Base-by-base conservation (phyloP, 1,140 invertebrate species). In the Pantala flavescens region DNA sequence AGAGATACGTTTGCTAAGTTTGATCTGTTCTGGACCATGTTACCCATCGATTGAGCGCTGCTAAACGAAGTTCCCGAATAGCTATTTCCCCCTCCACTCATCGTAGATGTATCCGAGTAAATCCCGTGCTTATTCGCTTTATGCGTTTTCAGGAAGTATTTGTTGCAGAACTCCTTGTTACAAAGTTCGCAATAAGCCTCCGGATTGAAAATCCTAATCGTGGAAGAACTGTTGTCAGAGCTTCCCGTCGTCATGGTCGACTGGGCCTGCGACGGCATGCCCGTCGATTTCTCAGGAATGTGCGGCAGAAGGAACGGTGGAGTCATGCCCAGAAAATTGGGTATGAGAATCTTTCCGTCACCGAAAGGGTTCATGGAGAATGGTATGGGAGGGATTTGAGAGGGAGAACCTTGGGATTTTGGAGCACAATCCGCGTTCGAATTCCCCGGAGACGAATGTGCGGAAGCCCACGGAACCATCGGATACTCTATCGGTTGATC, bases 101-200 rank as follows among this genome's bases (percentile, higher is more conserved):
- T 74, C 7, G 79, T 74, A 36, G 75, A 75, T 7, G 73, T 63
- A 70, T 71, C 28, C 11, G 55, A 84, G 77, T 93, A 93, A 74
- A 96, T 95, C 12, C 94, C 94, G 80, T 97, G 95, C 79, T 96
- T 97, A 81, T 97, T 97, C 0, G 94, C 94, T 81, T 95, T 95
- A 85, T 97, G 95, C 28, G 97, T 99, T 89, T 98, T 98, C 5
- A 99, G 85, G 82, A 99, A 99, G 84, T 99, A 99, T 83, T 99
- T 99, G 86, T 99, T 99, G 86, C 98, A 99, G 81, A 98, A 97
- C 83, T 99, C 97, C 83, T 99, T 99, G 84, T 98, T 98, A 85
- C 98, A 99, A 63, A 96, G 86, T 79, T 95, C 93, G 82, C 96
- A 98, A 81, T 97, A 98, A 7, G 97, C 96, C 84, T 97, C 96